Evolutionary conservation across 2,888 invertebrate species (phyloP).

Genomic region (Celastrina argiolus): DNA sequence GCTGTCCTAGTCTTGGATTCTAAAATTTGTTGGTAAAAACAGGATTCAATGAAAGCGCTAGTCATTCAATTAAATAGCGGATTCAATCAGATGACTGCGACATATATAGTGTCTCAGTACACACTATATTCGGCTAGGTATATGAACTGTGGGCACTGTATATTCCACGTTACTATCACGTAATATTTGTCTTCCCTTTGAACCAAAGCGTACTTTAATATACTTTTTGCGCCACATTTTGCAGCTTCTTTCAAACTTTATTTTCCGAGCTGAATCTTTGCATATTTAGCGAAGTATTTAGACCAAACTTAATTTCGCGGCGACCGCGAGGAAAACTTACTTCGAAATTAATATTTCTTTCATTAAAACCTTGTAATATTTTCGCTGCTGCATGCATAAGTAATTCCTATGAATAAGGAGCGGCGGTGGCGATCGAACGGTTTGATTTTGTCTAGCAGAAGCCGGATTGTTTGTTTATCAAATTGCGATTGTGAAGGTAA

Average conservation of each 20-base stretch:
- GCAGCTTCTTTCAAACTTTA: conserved; percentile 12
- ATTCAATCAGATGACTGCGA: no score
- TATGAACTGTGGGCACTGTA: no score
- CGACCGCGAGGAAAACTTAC: conserved; percentile 72
- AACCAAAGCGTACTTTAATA: not conserved
- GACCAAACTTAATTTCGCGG: conserved; percentile 61
- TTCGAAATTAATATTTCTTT: conserved; percentile 78
- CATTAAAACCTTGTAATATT: conserved; percentile 80
- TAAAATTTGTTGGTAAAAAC: no score
- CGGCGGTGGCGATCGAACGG: conserved; percentile 38
- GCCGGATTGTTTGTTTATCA: conserved; percentile 36
- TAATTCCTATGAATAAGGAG: conserved; percentile 75
- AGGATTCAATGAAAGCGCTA: no score
- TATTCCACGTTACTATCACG: no score
- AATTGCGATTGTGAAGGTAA: conserved; percentile 42
- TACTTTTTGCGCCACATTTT: not conserved
- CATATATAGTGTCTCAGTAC: no score
- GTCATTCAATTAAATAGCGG: no score
- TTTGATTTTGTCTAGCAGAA: conserved; percentile 34
- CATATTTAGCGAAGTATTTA: conserved; percentile 35
- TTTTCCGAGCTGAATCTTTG: not conserved
- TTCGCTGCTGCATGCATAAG: conserved; percentile 79
- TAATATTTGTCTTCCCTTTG: not conserved
- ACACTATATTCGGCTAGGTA: no score
- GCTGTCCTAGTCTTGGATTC: no score